phyloP scores from a whole-genome alignment of 64 coral and sea anemone species.

The Platygyra sinensis region DNA sequence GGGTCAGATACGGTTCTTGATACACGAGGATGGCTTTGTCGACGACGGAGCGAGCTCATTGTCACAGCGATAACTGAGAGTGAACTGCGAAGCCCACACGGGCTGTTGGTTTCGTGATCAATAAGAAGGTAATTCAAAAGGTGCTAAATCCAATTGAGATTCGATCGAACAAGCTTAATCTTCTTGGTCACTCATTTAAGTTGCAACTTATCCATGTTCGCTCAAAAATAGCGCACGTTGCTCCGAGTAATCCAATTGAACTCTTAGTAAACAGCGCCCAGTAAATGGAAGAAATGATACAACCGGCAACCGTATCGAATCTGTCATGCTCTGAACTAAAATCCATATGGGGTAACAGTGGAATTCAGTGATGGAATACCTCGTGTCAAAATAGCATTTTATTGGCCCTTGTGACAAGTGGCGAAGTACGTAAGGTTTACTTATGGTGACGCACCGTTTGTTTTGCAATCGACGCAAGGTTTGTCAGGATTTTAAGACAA shows the following conservation, averaged over 20 bases:
- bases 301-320: not conserved
- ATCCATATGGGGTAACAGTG: not conserved
- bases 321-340: not conserved
- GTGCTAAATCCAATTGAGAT: slow-evolving; percentile 21
- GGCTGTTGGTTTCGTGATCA: not conserved
- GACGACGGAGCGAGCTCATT: not conserved
- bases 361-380: not conserved
- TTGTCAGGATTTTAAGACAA: not conserved
- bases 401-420: slow-evolving; percentile 6
- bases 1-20: not conserved
- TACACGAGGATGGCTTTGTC: slow-evolving; percentile 12
- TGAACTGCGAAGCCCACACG: not conserved
- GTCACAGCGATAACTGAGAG: not conserved
- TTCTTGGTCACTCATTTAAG: not conserved
- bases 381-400: slow-evolving; percentile 17
- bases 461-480: not conserved
- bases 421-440: slow-evolving; percentile 1
- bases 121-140: slow-evolving; percentile 28
- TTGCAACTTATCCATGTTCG: not conserved
- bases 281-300: not conserved
- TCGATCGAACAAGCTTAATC: not conserved
- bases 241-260: not conserved
- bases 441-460: slow-evolving; percentile 1
- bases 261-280: not conserved
- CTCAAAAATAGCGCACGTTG: not conserved